Percentiles rank a stretch among this genome's conserved stretches.
Evolutionary conservation across 2,113 vertebrate genomes (phyloP).

Genomic region (Orycteropus afer): DNA sequence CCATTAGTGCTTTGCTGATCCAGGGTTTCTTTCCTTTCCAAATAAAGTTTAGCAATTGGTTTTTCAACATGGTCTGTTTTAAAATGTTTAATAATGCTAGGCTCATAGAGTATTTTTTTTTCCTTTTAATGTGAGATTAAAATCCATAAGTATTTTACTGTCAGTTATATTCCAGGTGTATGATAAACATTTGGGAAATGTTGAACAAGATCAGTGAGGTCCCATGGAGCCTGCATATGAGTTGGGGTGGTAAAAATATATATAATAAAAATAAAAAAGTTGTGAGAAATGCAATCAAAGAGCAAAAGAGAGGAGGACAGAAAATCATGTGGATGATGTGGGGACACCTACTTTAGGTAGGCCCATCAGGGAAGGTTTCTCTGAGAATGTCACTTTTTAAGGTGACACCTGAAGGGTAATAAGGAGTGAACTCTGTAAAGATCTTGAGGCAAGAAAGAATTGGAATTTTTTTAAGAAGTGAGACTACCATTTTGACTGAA

Average conservation of each 20-base stretch:
- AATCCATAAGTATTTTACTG: not conserved
- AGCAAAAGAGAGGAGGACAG: not conserved
- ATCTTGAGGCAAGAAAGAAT: not conserved
- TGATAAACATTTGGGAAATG: not conserved
- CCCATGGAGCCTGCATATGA: conserved; percentile 8
- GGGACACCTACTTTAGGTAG: not conserved
- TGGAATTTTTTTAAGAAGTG: conserved; percentile 39
- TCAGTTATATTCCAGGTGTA: not conserved
- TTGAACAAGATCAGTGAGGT: not conserved
- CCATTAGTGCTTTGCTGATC: too few species aligned
- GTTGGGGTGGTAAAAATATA: not conserved
- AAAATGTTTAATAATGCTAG: conserved; percentile 16
- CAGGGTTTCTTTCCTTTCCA: too few species aligned
- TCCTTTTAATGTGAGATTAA: not conserved
- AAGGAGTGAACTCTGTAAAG: not conserved
- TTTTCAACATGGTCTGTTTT: too few species aligned
- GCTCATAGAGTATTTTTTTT: not conserved
- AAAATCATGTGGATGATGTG: not conserved
- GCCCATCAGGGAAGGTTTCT: not conserved
- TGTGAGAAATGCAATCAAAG: conserved; percentile 26
- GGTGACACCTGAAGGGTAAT: not conserved
- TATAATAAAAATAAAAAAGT: not conserved
- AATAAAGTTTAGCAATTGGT: too few species aligned
- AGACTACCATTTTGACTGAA: not conserved
- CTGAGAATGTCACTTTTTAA: conserved; percentile 19